Evolutionary conservation across 2,797 vertebrate species (phyloP).

Genomic region (Momotus momota): DNA sequence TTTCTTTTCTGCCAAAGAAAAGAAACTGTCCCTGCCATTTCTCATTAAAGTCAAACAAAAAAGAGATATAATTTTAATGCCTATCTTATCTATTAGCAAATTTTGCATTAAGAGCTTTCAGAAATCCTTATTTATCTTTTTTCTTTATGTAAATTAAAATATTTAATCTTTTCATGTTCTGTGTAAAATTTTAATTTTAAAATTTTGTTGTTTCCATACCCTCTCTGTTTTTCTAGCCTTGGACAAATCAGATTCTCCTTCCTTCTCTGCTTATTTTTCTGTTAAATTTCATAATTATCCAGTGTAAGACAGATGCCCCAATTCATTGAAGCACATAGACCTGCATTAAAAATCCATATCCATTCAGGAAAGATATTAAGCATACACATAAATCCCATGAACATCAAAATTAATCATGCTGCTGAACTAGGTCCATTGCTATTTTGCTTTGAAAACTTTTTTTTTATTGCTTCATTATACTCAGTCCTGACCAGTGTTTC

Average conservation of each 20-base stretch:
- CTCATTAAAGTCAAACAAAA: not conserved
- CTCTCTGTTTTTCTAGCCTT: not conserved
- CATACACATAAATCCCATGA: not conserved
- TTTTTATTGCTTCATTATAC: not conserved
- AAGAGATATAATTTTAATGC: not conserved
- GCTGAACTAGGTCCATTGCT: not conserved
- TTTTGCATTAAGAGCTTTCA: not conserved
- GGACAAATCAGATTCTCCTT: not conserved
- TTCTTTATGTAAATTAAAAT: not conserved
- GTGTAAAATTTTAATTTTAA: not conserved
- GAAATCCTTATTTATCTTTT: not conserved
- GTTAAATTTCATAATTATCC: not conserved
- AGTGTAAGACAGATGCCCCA: not conserved
- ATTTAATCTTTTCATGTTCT: not conserved
- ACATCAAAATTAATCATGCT: not conserved
- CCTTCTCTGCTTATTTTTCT: not conserved
- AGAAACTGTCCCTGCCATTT: not conserved
- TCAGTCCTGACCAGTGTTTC: not conserved
- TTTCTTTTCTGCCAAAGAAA: not conserved
- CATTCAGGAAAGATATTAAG: not conserved
- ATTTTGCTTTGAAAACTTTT: constrained; percentile 31
- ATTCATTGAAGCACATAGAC: not conserved
- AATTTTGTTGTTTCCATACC: not conserved
- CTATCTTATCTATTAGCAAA: not conserved
- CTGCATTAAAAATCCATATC: constrained; percentile 8